These are phyloP conservation scores for Timandra comae DNA, from an alignment of 2,888 invertebrate species.

Conservation along the genomic window DNA sequence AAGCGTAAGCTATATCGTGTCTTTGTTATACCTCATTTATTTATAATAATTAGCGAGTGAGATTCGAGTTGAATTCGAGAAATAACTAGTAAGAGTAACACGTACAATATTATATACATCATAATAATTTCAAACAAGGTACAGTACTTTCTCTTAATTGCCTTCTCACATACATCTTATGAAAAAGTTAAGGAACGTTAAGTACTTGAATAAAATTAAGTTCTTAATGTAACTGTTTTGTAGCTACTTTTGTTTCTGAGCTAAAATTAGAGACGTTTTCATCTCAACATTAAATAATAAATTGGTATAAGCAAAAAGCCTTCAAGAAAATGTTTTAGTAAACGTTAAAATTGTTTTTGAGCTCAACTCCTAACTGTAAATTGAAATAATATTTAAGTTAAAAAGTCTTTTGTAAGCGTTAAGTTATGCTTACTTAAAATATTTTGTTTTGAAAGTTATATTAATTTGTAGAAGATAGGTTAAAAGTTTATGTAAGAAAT, in stretches of 20 bases:
- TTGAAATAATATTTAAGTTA: too few species aligned
- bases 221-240: conserved; percentile 27
- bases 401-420: too few species aligned
- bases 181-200: conserved; percentile 35
- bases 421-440: too few species aligned
- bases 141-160: conserved; percentile 56
- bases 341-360: background rate
- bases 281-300: conserved; percentile 1
- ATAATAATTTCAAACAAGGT: conserved; percentile 54
- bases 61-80: too few species aligned
- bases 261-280: background rate
- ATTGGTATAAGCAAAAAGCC: conserved; percentile 3
- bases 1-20: too few species aligned
- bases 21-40: too few species aligned
- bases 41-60: too few species aligned
- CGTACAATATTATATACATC: conserved; percentile 44
- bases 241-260: conserved; percentile 9
- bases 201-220: conserved; percentile 37
- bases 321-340: conserved; percentile 2
- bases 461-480: too few species aligned
- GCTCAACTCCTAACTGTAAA: too few species aligned
- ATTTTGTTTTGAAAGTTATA: too few species aligned
- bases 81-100: conserved; percentile 28
- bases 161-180: conserved; percentile 44
- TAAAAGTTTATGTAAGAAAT: too few species aligned